Percentiles rank a stretch among this genome's conserved stretches.
These are phyloP conservation scores for Xestia rhomboidea DNA, from an alignment of 2,888 invertebrate species.

Conservation along the genomic window DNA sequence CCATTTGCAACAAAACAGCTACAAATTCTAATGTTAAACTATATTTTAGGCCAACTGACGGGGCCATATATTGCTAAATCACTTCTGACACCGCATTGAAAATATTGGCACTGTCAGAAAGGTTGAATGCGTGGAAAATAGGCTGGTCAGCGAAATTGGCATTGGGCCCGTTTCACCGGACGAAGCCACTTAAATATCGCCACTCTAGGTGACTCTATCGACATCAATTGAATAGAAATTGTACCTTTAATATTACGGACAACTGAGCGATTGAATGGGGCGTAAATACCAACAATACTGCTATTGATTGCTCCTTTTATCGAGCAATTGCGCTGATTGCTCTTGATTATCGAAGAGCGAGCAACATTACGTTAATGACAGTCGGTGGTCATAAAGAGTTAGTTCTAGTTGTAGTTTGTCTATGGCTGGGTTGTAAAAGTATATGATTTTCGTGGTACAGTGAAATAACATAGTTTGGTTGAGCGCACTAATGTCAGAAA, in stretches of 20 bases:
- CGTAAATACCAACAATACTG: constrained; percentile 30
- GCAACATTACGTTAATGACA: constrained; percentile 33
- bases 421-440: background rate
- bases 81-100: background rate
- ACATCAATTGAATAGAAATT: constrained; percentile 19
- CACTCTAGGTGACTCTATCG: background rate
- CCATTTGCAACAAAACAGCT: background rate
- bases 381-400: background rate
- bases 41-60: background rate
- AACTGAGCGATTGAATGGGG: constrained; percentile 20
- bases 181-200: background rate
- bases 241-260: background rate
- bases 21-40: no score
- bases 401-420: background rate
- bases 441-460: background rate
- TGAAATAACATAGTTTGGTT: background rate
- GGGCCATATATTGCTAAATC: background rate
- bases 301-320: constrained; percentile 48
- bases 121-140: background rate
- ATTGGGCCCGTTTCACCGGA: background rate
- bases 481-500: no score
- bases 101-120: background rate
- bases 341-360: constrained; percentile 30
- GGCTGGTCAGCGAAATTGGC: background rate
- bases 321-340: constrained; percentile 40